Base-by-base conservation (phyloP, 2,888 invertebrate species). In the Protonemura montana region DNA sequence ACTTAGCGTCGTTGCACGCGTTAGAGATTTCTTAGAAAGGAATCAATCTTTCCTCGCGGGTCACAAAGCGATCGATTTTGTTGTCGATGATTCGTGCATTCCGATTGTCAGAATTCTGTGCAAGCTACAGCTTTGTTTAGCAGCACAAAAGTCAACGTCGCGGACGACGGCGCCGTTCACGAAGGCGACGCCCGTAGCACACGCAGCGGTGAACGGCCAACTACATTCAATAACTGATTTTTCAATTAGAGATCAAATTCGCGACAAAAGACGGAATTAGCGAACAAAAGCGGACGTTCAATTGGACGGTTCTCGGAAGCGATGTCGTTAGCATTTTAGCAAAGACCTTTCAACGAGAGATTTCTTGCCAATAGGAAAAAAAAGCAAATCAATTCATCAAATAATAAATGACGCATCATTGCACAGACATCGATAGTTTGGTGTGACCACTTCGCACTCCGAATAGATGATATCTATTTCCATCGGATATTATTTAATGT, bases 261-360 rank as follows among this genome's bases (percentile, higher is more conserved):
- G 59, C 3, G 6, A 59, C 3, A 35, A 35, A 10, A 35, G 5
- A 10, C 35, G 35, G 35, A 35, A 35, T 35, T 35, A 35, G 35
- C 35, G 35, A 35, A 35, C 59, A 59, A 59, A 59, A 59, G 59
- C 21, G 59, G 13, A 13, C 6, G 59, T 13, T 35, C 21, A 59
- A 59, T 59, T 59, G 59, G 21, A 59, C 3, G 59, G 13, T 59
- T 59, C 59, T 81, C 30, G 29, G n/a, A 81, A 81, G 5, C 13
- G 30, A 81, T 81, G 81, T 81, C 81, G 28, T 81, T 81, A 81
- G 81, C 81, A 81, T 6, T 81, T 81, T 10, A 59, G 21, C 59
- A 21, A 59, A 21, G 13, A 10, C 5, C 10, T 35, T 3, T 21
- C 13, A 1, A 21, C 59, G 59, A 21, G 21, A 10, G 59, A 10